Conservation (phyloP, 2,113 vertebrate species). For the Thalassoma bifasciatum region DNA sequence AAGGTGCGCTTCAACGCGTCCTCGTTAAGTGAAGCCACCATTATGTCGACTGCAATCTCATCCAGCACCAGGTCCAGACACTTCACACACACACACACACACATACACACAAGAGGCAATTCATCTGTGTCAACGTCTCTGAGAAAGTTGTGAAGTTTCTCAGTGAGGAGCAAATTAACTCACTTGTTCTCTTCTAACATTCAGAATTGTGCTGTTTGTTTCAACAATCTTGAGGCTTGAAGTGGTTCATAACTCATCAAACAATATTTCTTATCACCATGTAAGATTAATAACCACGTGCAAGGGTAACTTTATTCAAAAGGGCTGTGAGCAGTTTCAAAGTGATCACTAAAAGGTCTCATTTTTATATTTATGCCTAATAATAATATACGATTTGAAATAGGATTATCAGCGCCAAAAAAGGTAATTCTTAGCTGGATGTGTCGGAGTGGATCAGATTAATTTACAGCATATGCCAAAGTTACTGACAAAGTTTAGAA, state of each 20-base stretch:
- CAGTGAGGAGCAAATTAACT: not conserved
- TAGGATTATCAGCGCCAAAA: too few species aligned
- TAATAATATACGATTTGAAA: too few species aligned
- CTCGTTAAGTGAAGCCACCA: conserved; percentile 96
- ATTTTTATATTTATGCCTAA: too few species aligned
- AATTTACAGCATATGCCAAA: too few species aligned
- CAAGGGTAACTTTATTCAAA: not conserved
- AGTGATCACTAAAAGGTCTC: too few species aligned
- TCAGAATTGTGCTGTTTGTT: not conserved
- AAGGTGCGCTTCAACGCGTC: conserved; percentile 89
- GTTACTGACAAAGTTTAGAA: too few species aligned
- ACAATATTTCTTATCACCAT: conserved; percentile 8
- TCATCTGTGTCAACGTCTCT: not conserved
- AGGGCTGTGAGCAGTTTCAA: too few species aligned
- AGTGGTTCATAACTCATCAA: not conserved
- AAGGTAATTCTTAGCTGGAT: too few species aligned
- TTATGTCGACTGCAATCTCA: conserved; percentile 87
- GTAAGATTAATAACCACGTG: not conserved
- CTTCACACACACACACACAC: conserved; percentile 18
- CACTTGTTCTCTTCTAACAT: not conserved
- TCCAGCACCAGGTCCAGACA: conserved; percentile 91
- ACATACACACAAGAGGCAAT: not conserved
- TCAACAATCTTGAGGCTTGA: not conserved
- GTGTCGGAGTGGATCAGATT: too few species aligned
- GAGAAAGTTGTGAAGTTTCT: not conserved